Base-by-base conservation (phyloP, 2,888 invertebrate species). In the Biston betularia region DNA sequence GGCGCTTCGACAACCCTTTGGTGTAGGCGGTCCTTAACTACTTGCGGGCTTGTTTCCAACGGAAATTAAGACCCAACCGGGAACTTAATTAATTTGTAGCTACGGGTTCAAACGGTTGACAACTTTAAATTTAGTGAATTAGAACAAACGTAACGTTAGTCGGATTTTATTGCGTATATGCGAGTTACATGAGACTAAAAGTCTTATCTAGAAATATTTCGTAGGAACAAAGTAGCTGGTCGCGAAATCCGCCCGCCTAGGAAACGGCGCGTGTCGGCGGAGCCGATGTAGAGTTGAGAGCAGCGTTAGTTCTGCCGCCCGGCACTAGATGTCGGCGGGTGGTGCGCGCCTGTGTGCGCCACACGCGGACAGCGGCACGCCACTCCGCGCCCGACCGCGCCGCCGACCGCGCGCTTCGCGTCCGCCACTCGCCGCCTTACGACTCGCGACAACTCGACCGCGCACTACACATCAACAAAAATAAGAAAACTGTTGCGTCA, bases 311-410 rank as follows among this genome's bases (percentile, higher is more conserved):
- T 84, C 87, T 65, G 86, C 93, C 87, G 82, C 91, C 89, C 90
- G 89, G 77, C 88, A 81, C 88, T 86, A 89, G 92, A 93, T 92
- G 92, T 79, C 78, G 63, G 69, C 68, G 53, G 48, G 65, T 62
- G 67, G 70, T 86, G 87, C 89, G 88, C 89, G 90, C 89, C 84
- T 89, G 90, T 89, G 90, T 89, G 89, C 87, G 87, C 86, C 83
- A 7, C 54, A 84, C 87, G 85, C 87, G 79, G 84, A 85, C 83
- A 82, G 85, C 83, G 89, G 86, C 85, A 85, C 84, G 82, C 86
- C 92, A 92, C 91, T 92, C 93, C 92, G 92, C 93, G 92, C 91
- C 88, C 89, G 89, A 89, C 92, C 88, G 90, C 93, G 94, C 89
- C 82, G 88, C 86, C 79, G 88, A 89, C 71, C 85, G 90, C 90